phyloP scores from a whole-genome alignment of 2,113 vertebrate species.

The Bubalus kerabau region DNA sequence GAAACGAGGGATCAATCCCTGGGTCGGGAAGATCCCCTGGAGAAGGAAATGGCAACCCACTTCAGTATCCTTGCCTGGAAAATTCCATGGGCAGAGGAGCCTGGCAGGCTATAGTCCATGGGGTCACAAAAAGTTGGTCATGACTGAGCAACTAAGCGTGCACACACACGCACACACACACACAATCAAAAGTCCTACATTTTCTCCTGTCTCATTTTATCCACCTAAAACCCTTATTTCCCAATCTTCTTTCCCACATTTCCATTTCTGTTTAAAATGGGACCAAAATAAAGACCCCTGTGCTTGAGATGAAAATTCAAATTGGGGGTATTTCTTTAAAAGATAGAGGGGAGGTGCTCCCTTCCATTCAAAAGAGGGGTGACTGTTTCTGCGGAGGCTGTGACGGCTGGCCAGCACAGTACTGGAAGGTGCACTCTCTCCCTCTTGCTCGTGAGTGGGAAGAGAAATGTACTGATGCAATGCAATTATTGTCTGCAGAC shows the following conservation, averaged over 20 bases:
- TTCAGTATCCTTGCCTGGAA: neutral
- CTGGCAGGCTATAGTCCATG: neutral
- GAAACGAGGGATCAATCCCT: too few species aligned
- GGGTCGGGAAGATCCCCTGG: neutral
- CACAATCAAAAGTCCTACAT: neutral
- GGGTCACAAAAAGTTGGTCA: neutral
- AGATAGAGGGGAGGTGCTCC: neutral
- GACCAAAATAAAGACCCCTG: neutral
- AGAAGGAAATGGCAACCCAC: neutral
- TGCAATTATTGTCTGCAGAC: accelerated
- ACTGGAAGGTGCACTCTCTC: neutral
- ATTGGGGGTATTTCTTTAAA: neutral
- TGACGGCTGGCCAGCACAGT: accelerated
- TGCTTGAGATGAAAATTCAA: neutral
- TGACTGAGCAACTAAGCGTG: neutral
- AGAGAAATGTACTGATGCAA: accelerated
- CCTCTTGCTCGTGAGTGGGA: accelerated
- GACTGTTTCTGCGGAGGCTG: neutral
- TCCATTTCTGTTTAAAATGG: neutral
- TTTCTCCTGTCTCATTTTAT: neutral
- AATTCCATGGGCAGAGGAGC: neutral
- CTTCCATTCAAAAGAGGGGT: neutral
- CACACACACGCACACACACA: neutral
- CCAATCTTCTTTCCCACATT: neutral
- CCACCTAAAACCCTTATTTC: neutral